Base-by-base conservation (phyloP, 2,113 vertebrate species). In the Heterocephalus glaber region DNA sequence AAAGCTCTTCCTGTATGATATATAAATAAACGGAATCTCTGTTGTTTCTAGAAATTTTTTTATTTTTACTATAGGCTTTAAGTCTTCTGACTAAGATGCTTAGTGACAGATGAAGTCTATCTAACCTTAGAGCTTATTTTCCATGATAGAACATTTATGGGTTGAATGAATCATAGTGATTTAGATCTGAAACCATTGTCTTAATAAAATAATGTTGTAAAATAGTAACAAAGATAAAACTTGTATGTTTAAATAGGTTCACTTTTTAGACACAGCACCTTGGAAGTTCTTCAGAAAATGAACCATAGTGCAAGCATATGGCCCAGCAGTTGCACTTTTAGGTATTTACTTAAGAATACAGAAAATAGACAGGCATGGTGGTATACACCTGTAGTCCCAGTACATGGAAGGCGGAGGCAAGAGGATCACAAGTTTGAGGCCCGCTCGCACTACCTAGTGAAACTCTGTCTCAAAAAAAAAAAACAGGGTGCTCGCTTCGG, bases 101-200 rank as follows among this genome's bases (percentile, higher is more conserved):
- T 94, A 91, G 10, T 77, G 44, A 70, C 47, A 66, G 33, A 66
- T 89, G 24, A 16, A 77, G 13, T 89, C 87, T 93, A 7, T 89
- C 87, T 93, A 7, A 49, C 56, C 41, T 90, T 92, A 61, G 66
- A 89, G 65, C 30, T 92, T 38, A 90, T 85, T 89, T 94, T 97
- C 35, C 30, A 1, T 81, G 33, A 63, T 65, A 91, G 22, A 87
- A 38, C 63, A 44, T 66, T 47, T 85, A 49, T 7, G 5, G 10
- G 4, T 81, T 94, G 4, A 61, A 60, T 70, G 84, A 95, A 72
- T 86, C 17, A 63, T 13, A 79, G 72, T 91, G 84, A 80, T 63
- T 94, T 28, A 85, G 26, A 66, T 92, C 47, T 65, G 65, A 97
- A 96, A 76, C 56, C 61, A 87, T 22, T 82, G 19, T 90, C 17